phyloP scores from a whole-genome alignment of 1,140 invertebrate genomes.

The Samia ricini region DNA sequence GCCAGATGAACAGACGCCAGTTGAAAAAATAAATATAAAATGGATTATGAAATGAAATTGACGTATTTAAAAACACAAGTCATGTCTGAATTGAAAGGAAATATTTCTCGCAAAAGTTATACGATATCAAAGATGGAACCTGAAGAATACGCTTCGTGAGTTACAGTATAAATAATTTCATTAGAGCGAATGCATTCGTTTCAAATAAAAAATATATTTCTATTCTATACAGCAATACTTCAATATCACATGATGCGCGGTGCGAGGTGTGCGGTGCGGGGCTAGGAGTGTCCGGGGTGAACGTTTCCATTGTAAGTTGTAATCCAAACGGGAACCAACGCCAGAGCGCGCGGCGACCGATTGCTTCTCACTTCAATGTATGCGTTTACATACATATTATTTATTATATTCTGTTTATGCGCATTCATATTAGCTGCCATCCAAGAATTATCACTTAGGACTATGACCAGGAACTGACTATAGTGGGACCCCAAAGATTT shows the following conservation, averaged over 20 bases:
- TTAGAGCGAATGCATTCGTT: neutral
- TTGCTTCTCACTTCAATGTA: constrained; percentile 17
- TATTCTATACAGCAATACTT: neutral
- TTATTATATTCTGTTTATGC: constrained; percentile 9
- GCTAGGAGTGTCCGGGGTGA: neutral
- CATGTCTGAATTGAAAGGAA: neutral
- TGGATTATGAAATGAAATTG: too few species aligned
- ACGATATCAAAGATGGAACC: neutral
- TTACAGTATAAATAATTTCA: neutral
- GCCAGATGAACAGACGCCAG: too few species aligned
- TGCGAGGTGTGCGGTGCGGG: too few species aligned
- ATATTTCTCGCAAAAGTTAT: neutral
- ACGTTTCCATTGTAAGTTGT: constrained; percentile 16
- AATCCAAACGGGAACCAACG: neutral
- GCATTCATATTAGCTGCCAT: neutral
- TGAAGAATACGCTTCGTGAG: neutral
- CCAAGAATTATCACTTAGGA: neutral
- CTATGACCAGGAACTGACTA: too few species aligned
- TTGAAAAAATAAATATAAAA: too few species aligned
- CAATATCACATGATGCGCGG: neutral
- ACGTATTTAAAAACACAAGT: neutral
- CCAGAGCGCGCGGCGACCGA: constrained; percentile 12
- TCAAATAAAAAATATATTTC: neutral
- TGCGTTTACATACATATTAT: constrained; percentile 19
- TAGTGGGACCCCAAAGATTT: too few species aligned